A percentile compares a stretch with the other conserved stretches of the same genome.
phyloP scores from a whole-genome alignment of 2,797 vertebrate species.

The Thalassophryne amazonica region DNA sequence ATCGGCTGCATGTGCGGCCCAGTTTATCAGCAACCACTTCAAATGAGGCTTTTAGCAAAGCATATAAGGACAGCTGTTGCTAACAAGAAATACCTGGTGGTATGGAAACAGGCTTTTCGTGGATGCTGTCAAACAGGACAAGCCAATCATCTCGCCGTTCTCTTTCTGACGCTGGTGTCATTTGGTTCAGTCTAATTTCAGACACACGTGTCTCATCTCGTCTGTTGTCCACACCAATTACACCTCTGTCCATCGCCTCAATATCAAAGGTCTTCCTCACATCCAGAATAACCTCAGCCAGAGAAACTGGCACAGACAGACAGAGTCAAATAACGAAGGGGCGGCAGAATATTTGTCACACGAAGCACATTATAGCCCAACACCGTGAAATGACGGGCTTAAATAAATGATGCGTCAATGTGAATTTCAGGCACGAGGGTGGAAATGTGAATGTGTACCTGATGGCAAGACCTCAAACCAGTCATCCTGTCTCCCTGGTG shows the following conservation, averaged over 20 bases:
- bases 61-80: neutral
- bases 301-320: constrained; percentile 34
- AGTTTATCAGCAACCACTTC: neutral
- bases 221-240: constrained; percentile 45
- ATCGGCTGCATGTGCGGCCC: neutral
- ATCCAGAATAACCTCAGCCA: constrained; percentile 27
- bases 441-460: constrained; percentile 39
- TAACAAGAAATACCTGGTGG: constrained; percentile 49
- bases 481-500: constrained; percentile 50
- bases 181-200: constrained; percentile 34
- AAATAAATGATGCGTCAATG: neutral
- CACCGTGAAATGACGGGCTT: neutral
- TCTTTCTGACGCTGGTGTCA: constrained; percentile 10
- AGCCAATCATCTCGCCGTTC: constrained; percentile 58
- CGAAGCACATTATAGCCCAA: neutral
- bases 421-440: neutral
- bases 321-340: constrained; percentile 13
- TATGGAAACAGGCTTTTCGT: constrained; percentile 22
- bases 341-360: neutral
- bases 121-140: constrained; percentile 26
- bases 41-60: neutral
- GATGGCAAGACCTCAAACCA: constrained; percentile 50
- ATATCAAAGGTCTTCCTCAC: constrained; percentile 18
- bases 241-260: constrained; percentile 44
- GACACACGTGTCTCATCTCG: constrained; percentile 38